Percentiles rank a stretch among this genome's conserved stretches.
Conservation (phyloP, 1,140 invertebrate genomes). For the Aphidius gifuensis region DNA sequence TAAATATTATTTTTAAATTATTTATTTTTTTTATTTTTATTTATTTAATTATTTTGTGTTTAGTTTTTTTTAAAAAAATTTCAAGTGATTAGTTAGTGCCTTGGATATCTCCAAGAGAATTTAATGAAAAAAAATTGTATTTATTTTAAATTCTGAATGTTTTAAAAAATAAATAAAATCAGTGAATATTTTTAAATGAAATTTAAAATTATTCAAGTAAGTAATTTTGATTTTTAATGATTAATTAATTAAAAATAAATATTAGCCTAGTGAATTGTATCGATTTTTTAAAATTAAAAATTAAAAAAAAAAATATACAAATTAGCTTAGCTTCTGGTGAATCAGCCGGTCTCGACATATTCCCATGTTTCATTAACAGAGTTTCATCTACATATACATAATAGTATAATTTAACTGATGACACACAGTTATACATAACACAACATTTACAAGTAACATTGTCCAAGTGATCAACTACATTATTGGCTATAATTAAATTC, state of each 20-base stretch:
- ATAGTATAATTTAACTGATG: neutral
- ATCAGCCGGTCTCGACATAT: slow-evolving; percentile 15
- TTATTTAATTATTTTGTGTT: no score
- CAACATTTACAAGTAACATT: neutral
- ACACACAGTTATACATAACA: neutral
- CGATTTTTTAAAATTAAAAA: neutral
- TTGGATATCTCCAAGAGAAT: no score
- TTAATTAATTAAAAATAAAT: slow-evolving; percentile 1
- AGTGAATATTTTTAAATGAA: neutral
- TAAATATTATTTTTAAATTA: no score
- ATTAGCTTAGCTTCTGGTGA: slow-evolving; percentile 3
- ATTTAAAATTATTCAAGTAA: no score
- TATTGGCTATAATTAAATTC: slow-evolving; percentile 10
- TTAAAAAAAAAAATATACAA: neutral
- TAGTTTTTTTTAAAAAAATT: no score
- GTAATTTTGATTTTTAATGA: no score
- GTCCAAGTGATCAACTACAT: neutral
- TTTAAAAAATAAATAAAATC: neutral
- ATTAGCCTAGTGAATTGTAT: slow-evolving; percentile 1
- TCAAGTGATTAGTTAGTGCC: no score
- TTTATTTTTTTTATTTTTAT: no score
- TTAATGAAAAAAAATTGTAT: no score
- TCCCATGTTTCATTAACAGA: slow-evolving; percentile 1
- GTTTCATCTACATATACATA: neutral
- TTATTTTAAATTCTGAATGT: no score